Percentiles rank a stretch among this genome's conserved stretches.
These are phyloP conservation scores for Pseudoips prasinana DNA, from an alignment of 2,888 invertebrate species.

Conservation along the genomic window DNA sequence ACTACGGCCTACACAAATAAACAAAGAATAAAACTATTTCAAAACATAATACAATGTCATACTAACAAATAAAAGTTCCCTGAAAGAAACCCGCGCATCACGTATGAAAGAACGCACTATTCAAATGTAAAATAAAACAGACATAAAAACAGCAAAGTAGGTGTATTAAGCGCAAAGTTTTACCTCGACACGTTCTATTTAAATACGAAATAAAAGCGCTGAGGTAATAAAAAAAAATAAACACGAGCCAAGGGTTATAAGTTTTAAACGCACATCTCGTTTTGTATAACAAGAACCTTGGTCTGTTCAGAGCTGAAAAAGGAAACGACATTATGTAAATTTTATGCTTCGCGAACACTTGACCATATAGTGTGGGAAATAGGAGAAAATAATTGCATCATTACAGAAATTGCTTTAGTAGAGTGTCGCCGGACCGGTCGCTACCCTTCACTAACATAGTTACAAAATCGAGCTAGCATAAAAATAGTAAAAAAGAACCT, in stretches of 20 bases:
- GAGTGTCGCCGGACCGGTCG: slow-evolving; percentile 36
- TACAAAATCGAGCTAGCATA: slow-evolving; percentile 32
- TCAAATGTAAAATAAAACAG: too few species aligned
- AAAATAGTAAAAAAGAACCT: slow-evolving; percentile 31
- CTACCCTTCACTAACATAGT: slow-evolving; percentile 51
- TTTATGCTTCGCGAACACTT: slow-evolving; percentile 44
- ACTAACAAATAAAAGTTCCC: too few species aligned
- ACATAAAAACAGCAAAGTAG: slow-evolving; percentile 15
- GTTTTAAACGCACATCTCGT: slow-evolving; percentile 18
- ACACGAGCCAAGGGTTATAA: slow-evolving; percentile 10
- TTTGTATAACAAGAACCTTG: slow-evolving; percentile 36
- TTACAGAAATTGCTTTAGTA: slow-evolving; percentile 57
- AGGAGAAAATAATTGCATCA: slow-evolving; percentile 61
- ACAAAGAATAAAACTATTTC: too few species aligned
- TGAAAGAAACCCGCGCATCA: too few species aligned
- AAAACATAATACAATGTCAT: too few species aligned
- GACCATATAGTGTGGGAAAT: slow-evolving; percentile 54
- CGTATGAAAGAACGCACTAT: slow-evolving; percentile 8
- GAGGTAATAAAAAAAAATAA: slow-evolving; percentile 16
- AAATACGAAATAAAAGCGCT: slow-evolving; percentile 22
- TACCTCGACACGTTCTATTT: slow-evolving; percentile 13
- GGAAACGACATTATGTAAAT: slow-evolving; percentile 50
- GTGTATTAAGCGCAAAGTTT: slow-evolving; percentile 16
- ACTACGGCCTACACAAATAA: too few species aligned
- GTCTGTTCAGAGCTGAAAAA: slow-evolving; percentile 29